Evolutionary conservation across 2,888 invertebrate species (phyloP), one percentile per base, ranked within the genome.

Genomic region (Pristionchus exspectatus): DNA sequence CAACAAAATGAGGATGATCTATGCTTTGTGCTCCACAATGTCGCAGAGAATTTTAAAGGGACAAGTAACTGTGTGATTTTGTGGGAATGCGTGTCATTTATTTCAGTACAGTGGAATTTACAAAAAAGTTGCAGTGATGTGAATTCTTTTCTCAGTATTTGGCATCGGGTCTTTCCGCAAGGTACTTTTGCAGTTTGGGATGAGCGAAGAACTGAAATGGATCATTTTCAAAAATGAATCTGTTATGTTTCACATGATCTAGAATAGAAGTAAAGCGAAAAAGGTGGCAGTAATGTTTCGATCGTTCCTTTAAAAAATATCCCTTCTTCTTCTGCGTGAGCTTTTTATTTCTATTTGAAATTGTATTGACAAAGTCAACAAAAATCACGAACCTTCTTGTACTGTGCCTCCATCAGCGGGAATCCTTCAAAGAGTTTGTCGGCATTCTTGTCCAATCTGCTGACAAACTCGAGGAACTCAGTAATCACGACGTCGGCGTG

Each of bases 171-270:
- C 84, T 44, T 24, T 59, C 59, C 4, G 24, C 84, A 7, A 85
- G 24, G 84, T 85, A 59, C 59, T 85, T 85, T 33, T 59, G 18
- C 18, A 85, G 56, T 9, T 33, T 59, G 33, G 56, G 84, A 85
- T 59, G 84, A 33, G 84, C 56, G 84, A 85, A 85, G 84, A 85
- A 56, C 84, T 85, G 84, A 59, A 81, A 81, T 69, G 27, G 33
- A 50, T 24, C 18, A 5, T 44, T 27, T 21, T 77, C 38, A 24
- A 1, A 24, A 63, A 24, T 24, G n/a, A 56, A 63, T 9, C 24
- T 12, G 10, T 2, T 77, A 44, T 77, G 74, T 44, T 77, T 77
- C 33, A 81, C n/a, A 10, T 2, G n/a, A 10, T 63, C n/a, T 24
- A n/a, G 21, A 63, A 4, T 21, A 24, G 59, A 24, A 63, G 63